A percentile compares a stretch with the other conserved stretches of the same genome.
Evolutionary conservation across 2,888 invertebrate species (phyloP).

Genomic region (Drosophila putrida): DNA sequence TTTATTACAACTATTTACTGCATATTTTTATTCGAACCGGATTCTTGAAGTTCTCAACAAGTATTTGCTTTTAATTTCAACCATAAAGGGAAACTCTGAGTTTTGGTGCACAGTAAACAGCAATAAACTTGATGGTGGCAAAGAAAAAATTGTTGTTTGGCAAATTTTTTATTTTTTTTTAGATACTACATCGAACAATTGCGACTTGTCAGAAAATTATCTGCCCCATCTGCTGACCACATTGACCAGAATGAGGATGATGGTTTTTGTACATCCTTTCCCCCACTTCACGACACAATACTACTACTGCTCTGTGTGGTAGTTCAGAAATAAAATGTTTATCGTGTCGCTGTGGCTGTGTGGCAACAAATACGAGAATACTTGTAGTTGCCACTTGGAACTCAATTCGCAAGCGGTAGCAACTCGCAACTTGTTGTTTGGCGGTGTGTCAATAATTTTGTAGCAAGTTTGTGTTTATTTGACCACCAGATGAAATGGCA

Average conservation of each 20-base stretch:
- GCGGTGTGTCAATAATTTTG: slow-evolving; percentile 31
- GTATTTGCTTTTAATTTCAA: slow-evolving; percentile 39
- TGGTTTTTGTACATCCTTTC: slow-evolving; percentile 6
- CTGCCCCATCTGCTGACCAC: slow-evolving; percentile 48
- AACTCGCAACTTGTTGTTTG: slow-evolving; percentile 45
- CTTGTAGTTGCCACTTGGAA: slow-evolving; percentile 10
- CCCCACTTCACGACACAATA: neutral
- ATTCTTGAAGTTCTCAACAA: slow-evolving; percentile 22
- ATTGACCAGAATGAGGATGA: slow-evolving; percentile 26
- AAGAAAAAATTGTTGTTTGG: slow-evolving; percentile 21
- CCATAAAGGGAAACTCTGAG: slow-evolving; percentile 36
- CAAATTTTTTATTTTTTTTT: slow-evolving; percentile 16
- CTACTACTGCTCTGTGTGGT: slow-evolving; percentile 17
- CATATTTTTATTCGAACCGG: slow-evolving; percentile 3
- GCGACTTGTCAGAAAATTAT: slow-evolving; percentile 57
- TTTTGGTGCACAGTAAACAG: slow-evolving; percentile 49
- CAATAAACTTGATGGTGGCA: slow-evolving; percentile 50
- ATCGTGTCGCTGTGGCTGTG: slow-evolving; percentile 58
- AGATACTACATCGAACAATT: slow-evolving; percentile 19
- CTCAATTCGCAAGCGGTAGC: slow-evolving; percentile 24
- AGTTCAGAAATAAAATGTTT: slow-evolving; percentile 64
- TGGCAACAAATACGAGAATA: slow-evolving; percentile 1
- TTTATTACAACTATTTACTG: slow-evolving; percentile 2
- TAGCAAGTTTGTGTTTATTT: slow-evolving; percentile 39
- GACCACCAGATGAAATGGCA: slow-evolving; percentile 21